Base-by-base conservation (phyloP, 2,888 invertebrate species). In the Galeopsomyia nigrocyanea region DNA sequence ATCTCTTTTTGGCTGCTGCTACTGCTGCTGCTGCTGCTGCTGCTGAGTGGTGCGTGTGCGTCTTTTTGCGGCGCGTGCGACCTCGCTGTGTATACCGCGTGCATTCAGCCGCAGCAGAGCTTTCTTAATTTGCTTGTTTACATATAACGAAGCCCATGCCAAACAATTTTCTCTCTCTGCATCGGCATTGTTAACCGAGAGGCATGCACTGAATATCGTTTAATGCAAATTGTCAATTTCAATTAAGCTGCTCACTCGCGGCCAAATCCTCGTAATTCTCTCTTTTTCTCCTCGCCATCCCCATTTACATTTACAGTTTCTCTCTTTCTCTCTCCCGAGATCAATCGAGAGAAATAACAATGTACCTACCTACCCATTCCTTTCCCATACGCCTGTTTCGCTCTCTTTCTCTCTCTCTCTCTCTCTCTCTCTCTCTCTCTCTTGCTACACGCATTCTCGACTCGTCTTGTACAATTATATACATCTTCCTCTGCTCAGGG, bases 41-140 rank as follows among this genome's bases (percentile, higher is more conserved):
- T 14, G 51, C 6, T 14, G 56, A 56, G 19, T 3, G 21, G 3
- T 26, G 39, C 39, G 13, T 39, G 39, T 7, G 21, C 22, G 56
- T 63, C 31, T 22, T 63, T 50, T 22, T 22, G 26, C 57, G 19
- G 13, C 10, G 58, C 61, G 39, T 39, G 21, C 65, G 67, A 71
- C 62, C 71, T 62, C 71, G 65, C 14, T 49, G 47, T 6, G n/a
- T n/a, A n/a, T n/a, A n/a, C n/a, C n/a, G n/a, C 39, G 13, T 1
- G 39, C 39, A 10, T 39, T 39, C 26, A 55, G 22, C 64, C 51
- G 47, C 63, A 49, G 26, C 26, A 5, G 26, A 70, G 68, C 71
- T 72, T 72, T 75, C 67, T 75, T 75, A 75, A 75, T 75, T 75
- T 72, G 72, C 75, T 75, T 75, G 75, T 75, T 75, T 75, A 75